Conservation (phyloP, 2,113 vertebrate genomes). For the Ciconia maguari region DNA sequence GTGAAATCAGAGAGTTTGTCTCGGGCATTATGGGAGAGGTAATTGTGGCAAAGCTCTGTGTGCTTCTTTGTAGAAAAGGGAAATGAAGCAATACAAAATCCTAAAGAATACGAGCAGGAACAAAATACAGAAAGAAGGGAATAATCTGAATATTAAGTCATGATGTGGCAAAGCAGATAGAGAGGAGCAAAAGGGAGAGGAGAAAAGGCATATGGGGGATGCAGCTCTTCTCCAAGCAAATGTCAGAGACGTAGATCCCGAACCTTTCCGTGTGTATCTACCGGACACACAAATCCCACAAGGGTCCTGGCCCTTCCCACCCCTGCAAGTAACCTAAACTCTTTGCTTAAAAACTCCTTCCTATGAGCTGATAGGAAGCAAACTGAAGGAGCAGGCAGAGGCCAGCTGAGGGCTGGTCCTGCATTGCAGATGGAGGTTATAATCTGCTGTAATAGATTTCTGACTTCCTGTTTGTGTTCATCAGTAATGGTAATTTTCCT, state of each 20-base stretch:
- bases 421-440: accelerated
- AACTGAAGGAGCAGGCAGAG: background rate
- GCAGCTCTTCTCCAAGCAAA: background rate
- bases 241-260: background rate
- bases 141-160: background rate
- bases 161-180: background rate
- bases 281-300: background rate
- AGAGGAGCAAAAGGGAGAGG: background rate
- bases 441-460: conserved; percentile 33
- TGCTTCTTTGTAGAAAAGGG: background rate
- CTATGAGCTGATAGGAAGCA: background rate
- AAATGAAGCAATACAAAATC: background rate
- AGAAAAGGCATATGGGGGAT: background rate
- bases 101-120: background rate
- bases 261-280: background rate
- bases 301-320: background rate
- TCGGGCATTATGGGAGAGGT: background rate
- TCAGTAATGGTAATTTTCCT: conserved; percentile 5
- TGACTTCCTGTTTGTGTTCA: conserved; percentile 2
- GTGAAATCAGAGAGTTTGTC: background rate
- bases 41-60: background rate
- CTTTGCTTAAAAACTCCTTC: background rate
- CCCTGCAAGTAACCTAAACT: background rate
- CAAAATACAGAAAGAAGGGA: background rate
- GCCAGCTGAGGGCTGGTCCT: background rate